phyloP scores from a whole-genome alignment of 2,113 vertebrate genomes.

The Antechinus stuartii region DNA sequence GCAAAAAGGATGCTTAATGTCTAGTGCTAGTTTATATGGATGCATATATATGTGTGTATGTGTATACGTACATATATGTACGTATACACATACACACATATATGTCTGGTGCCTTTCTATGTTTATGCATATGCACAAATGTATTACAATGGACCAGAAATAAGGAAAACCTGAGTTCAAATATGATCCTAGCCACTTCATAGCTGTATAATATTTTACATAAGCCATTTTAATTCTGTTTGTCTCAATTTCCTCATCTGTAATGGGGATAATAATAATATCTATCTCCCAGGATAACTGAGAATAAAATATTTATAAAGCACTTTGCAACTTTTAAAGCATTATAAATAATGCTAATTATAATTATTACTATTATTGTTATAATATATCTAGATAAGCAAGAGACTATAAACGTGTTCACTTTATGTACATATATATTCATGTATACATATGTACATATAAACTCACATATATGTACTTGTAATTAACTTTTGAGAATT shows the following conservation, averaged over 20 bases:
- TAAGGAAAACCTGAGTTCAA: background rate
- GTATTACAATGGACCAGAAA: background rate
- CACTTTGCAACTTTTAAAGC: background rate
- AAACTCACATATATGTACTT: background rate
- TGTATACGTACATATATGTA: too few species aligned
- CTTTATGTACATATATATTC: background rate
- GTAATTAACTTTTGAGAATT: background rate
- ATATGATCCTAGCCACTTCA: background rate
- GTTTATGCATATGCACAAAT: background rate
- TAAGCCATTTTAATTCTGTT: background rate
- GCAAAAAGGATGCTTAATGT: background rate
- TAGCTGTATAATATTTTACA: background rate
- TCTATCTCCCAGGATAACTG: background rate
- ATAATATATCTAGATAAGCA: background rate
- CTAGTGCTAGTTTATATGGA: background rate
- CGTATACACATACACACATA: too few species aligned
- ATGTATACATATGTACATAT: background rate
- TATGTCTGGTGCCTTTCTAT: background rate
- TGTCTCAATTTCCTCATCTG: background rate
- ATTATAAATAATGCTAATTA: background rate
- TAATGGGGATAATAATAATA: background rate
- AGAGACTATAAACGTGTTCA: background rate
- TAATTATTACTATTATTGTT: background rate
- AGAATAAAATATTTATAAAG: background rate
- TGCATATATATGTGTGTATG: background rate